A percentile compares a stretch with the other conserved stretches of the same genome.
phyloP scores from a whole-genome alignment of 2,797 vertebrate genomes.

The Danio aesculapii region DNA sequence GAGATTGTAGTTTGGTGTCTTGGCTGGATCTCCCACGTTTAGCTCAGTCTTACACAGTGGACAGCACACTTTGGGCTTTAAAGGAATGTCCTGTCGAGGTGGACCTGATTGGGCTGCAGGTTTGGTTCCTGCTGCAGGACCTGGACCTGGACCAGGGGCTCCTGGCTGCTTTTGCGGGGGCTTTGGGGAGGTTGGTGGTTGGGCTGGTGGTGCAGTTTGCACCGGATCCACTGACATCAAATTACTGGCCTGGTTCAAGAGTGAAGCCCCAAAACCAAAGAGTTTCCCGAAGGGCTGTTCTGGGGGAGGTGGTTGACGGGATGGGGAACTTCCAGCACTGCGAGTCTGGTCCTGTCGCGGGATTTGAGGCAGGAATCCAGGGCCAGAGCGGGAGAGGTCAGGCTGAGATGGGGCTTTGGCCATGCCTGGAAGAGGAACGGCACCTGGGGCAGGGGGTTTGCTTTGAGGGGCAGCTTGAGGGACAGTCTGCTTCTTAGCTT shows the following conservation, averaged over 20 bases:
- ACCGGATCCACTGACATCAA: slow-evolving; percentile 89
- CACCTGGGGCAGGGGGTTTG: slow-evolving; percentile 77
- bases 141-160: slow-evolving; percentile 68
- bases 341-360: slow-evolving; percentile 85
- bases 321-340: slow-evolving; percentile 82
- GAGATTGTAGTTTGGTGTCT: slow-evolving; percentile 92
- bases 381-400: slow-evolving; percentile 82
- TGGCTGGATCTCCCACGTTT: slow-evolving; percentile 84
- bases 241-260: slow-evolving; percentile 96
- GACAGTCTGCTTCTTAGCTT: slow-evolving; percentile 68
- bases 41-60: slow-evolving; percentile 96
- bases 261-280: slow-evolving; percentile 95
- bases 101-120: slow-evolving; percentile 27
- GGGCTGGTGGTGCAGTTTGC: slow-evolving; percentile 69
- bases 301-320: slow-evolving; percentile 85
- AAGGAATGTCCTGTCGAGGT: slow-evolving; percentile 58
- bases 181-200: slow-evolving; percentile 85
- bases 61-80: slow-evolving; percentile 89
- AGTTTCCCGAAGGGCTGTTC: slow-evolving; percentile 95
- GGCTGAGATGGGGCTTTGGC: slow-evolving; percentile 87
- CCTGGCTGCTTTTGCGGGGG: slow-evolving; percentile 83
- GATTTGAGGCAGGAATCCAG: slow-evolving; percentile 78
- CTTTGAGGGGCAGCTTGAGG: slow-evolving; percentile 58
- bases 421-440: slow-evolving; percentile 80
- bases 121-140: slow-evolving; percentile 61